A percentile compares a stretch with the other conserved stretches of the same genome.
These are phyloP conservation scores for Notospermus geniculatus DNA, from an alignment of 1,140 invertebrate species.

Conservation along the genomic window DNA sequence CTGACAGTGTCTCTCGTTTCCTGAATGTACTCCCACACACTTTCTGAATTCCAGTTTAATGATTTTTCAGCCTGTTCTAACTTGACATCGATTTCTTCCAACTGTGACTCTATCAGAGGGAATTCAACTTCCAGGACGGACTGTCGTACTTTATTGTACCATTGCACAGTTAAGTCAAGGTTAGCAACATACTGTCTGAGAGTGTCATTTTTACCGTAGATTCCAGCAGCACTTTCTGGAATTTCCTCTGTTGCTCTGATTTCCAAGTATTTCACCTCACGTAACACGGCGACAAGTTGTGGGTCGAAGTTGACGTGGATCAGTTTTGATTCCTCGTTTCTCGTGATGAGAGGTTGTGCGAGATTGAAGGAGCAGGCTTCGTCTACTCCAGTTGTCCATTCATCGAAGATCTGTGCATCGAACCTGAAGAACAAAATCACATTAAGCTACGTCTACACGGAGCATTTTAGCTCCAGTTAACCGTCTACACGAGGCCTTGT, in stretches of 20 bases:
- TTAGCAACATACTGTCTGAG: conserved; percentile 54
- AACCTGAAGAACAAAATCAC: conserved; percentile 47
- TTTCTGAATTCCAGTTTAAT: conserved; percentile 78
- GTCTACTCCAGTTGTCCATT: conserved; percentile 57
- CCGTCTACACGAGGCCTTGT: no score
- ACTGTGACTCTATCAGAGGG: conserved; percentile 75
- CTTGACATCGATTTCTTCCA: conserved; percentile 76
- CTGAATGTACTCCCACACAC: conserved; percentile 77
- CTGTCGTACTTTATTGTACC: conserved; percentile 74
- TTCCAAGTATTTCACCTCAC: conserved; percentile 59
- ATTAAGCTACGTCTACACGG: no score
- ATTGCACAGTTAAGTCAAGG: conserved; percentile 54
- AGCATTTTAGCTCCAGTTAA: no score
- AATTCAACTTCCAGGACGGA: conserved; percentile 79
- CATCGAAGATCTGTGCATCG: conserved; percentile 52
- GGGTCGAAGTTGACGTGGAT: conserved; percentile 59
- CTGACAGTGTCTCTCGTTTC: conserved; percentile 74
- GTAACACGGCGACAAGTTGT: conserved; percentile 54
- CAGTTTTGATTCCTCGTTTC: conserved; percentile 50
- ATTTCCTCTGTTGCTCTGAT: conserved; percentile 50
- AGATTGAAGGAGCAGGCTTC: conserved; percentile 56
- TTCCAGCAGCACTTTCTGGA: conserved; percentile 47
- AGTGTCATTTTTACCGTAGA: conserved; percentile 55
- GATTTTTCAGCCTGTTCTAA: conserved; percentile 73
- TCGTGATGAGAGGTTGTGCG: conserved; percentile 52